A percentile compares a stretch with the other conserved stretches of the same genome.
These are phyloP conservation scores for Epizoanthus fatuus DNA, from an alignment of 92 coral and sea anemone genomes.

Conservation along the genomic window DNA sequence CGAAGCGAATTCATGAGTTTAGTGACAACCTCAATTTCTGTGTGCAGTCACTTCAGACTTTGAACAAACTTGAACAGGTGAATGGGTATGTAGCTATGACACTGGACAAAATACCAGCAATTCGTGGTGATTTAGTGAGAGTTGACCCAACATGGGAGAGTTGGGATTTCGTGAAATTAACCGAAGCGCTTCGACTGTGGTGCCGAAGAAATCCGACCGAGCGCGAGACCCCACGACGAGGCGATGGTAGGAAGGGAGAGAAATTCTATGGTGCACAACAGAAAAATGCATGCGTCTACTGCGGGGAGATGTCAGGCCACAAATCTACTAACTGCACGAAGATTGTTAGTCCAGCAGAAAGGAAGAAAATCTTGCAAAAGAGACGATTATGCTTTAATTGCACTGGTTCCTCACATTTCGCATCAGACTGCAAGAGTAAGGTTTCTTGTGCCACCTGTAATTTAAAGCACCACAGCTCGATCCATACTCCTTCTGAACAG, in stretches of 20 bases:
- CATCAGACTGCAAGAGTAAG: slow-evolving; percentile 16
- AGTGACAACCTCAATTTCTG: slow-evolving; percentile 44
- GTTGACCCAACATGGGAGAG: slow-evolving; percentile 18
- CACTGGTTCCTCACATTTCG: not conserved
- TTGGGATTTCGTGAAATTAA: slow-evolving; percentile 36
- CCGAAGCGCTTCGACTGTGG: slow-evolving; percentile 48
- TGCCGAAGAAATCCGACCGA: slow-evolving; percentile 26
- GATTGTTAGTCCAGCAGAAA: slow-evolving; percentile 14
- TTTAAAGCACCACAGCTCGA: slow-evolving; percentile 24
- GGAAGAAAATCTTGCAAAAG: slow-evolving; percentile 1
- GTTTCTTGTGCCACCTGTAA: not conserved
- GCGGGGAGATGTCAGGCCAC: slow-evolving; percentile 19
- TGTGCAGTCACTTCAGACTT: slow-evolving; percentile 57
- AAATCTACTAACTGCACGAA: slow-evolving; percentile 11
- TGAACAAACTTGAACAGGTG: slow-evolving; percentile 43
- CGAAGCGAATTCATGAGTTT: slow-evolving; percentile 50
- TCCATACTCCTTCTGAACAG: not conserved
- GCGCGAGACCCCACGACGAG: not conserved
- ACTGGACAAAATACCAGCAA: slow-evolving; percentile 54
- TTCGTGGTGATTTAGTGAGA: slow-evolving; percentile 39
- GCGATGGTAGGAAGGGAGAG: not conserved
- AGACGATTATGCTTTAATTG: slow-evolving; percentile 10
- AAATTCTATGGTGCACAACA: slow-evolving; percentile 17
- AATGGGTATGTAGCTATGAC: slow-evolving; percentile 42
- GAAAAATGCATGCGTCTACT: slow-evolving; percentile 12